Conservation (phyloP, 2,113 vertebrate genomes). For the Camelus dromedarius region DNA sequence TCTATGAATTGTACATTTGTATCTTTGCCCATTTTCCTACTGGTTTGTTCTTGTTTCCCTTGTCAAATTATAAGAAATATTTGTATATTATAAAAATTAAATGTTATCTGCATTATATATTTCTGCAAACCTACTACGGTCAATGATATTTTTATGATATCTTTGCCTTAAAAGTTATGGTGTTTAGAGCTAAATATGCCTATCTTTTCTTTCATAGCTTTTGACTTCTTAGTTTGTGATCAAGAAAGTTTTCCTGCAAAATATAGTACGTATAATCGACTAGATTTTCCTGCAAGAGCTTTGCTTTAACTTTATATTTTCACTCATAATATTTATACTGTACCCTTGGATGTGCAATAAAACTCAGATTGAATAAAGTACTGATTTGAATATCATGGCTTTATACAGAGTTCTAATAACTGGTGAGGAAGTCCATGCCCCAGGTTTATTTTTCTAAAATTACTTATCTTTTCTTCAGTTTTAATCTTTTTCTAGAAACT, state of each 20-base stretch:
- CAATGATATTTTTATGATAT: neutral
- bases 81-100: neutral
- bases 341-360: neutral
- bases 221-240: neutral
- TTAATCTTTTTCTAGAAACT: constrained; percentile 9
- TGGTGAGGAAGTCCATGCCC: neutral
- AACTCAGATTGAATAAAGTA: neutral
- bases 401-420: neutral
- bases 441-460: constrained; percentile 3
- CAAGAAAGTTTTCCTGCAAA: neutral
- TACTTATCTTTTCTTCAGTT: neutral
- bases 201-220: neutral
- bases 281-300: neutral
- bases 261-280: neutral
- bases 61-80: neutral
- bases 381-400: neutral
- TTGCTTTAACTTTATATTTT: neutral
- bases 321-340: neutral
- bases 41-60: neutral
- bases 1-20: neutral
- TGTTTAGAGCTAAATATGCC: neutral
- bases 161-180: neutral
- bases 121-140: neutral
- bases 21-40: neutral
- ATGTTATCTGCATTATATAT: neutral